Base-by-base conservation (phyloP, 2,797 vertebrate genomes). In the Diplodus puntazzo region DNA sequence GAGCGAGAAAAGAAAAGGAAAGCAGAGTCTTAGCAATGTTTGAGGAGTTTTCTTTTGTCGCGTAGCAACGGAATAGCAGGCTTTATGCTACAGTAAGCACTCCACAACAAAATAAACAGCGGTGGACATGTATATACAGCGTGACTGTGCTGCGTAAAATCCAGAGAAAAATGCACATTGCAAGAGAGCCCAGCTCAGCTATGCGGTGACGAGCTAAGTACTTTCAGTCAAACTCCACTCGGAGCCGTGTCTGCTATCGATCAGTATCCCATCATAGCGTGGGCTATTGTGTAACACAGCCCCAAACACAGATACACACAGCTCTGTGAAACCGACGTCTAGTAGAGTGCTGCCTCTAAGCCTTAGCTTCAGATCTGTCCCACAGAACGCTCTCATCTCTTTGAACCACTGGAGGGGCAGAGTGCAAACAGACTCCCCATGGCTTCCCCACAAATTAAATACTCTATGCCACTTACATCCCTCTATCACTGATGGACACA, bases 221-320 rank as follows among this genome's bases (percentile, higher is more conserved):
- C 43, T 69, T 84, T 67, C 48, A 62, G 69, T 75, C 73, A 72
- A 61, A 80, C 80, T 82, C 53, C 67, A 76, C 79, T 82, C 79
- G 75, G 83, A 58, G 72, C 77, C 58, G 66, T 49, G 89, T 89
- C 92, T 93, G 91, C 77, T 88, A 82, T 89, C 91, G 92, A 94
- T 94, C 90, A 92, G 79, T 75, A 65, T 78, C 67, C 83, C 82
- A 88, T 91, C 89, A 77, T 79, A 66, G 77, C n/a, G 14, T 66
- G 69, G 78, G 71, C 65, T 81, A 69, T 88, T 87, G 84, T 84
- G 85, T 78, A 86, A 86, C 65, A 69, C 74, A 73, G 70, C 71
- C 46, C 46, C 62, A 87, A 75, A 76, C 43, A 77, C 59, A 60
- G n/a, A 70, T 46, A 70, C 63, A 70, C 20, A 77, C 42, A 68